Conservation (phyloP, 2,797 vertebrate species). For the Tympanoctomys barrerae region DNA sequence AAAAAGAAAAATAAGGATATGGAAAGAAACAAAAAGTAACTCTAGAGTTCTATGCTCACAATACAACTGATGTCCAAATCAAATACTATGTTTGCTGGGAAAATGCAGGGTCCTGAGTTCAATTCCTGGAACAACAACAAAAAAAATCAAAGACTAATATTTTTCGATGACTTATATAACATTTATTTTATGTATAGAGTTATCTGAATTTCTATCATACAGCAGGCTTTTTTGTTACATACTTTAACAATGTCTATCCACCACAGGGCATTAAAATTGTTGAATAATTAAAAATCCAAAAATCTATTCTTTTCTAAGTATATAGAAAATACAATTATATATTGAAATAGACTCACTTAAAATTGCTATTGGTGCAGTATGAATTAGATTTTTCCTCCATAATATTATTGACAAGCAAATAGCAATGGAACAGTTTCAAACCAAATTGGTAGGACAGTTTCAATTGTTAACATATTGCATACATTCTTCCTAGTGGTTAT, state of each 20-base stretch:
- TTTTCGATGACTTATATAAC: neutral
- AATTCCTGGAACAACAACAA: too few species aligned
- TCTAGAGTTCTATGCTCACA: neutral
- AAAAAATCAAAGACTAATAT: too few species aligned
- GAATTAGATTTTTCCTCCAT: neutral
- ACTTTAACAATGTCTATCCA: neutral
- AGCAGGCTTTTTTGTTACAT: neutral
- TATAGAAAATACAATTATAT: neutral
- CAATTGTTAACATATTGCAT: too few species aligned
- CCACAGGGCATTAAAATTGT: neutral
- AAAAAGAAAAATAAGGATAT: neutral
- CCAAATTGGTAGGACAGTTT: too few species aligned
- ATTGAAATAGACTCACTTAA: neutral
- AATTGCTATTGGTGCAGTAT: neutral
- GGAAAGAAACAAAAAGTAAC: neutral
- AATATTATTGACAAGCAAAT: neutral
- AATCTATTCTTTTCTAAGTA: neutral
- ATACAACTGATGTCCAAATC: neutral
- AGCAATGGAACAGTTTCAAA: neutral
- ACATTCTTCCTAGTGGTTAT: too few species aligned
- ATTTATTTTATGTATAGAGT: neutral
- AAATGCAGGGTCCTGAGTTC: too few species aligned
- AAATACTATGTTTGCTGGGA: too few species aligned
- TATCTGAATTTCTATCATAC: neutral
- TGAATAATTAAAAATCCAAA: slow-evolving; percentile 20